Evolutionary conservation across 2,888 invertebrate genomes (phyloP).

Genomic region (Brachyopa scutellaris): DNA sequence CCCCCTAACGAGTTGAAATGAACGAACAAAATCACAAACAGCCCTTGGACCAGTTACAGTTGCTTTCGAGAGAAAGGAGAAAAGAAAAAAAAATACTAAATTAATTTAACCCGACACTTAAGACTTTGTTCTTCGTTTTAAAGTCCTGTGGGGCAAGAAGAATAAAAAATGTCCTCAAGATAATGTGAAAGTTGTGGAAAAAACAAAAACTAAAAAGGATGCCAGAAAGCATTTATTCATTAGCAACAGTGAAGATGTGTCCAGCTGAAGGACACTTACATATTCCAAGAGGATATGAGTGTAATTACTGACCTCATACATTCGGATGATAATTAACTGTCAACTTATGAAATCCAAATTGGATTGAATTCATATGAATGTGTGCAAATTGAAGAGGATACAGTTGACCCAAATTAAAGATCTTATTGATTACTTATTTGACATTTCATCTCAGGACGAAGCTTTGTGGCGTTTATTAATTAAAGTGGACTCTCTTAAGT

Average conservation of each 20-base stretch:
- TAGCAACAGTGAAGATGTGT: not conserved
- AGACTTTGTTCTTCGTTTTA: constrained; percentile 12
- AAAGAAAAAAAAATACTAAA: constrained; percentile 32
- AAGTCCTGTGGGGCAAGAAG: not conserved
- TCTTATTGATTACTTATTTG: not conserved
- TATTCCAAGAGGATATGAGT: not conserved
- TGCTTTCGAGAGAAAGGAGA: not conserved
- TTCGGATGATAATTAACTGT: constrained; percentile 26
- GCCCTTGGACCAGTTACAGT: not conserved
- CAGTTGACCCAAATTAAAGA: constrained; percentile 5
- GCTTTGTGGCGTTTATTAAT: no score
- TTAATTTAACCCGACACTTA: constrained; percentile 46
- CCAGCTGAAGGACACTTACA: not conserved
- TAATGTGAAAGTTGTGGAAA: constrained; percentile 15
- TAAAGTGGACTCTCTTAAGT: no score
- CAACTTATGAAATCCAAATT: constrained; percentile 15
- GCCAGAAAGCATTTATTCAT: constrained; percentile 6
- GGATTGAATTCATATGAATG: not conserved
- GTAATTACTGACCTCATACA: constrained; percentile 25
- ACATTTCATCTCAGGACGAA: not conserved
- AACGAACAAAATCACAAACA: not conserved
- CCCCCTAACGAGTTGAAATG: constrained; percentile 19
- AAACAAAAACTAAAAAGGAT: not conserved
- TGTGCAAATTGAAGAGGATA: not conserved
- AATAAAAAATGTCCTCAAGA: not conserved